A percentile compares a stretch with the other conserved stretches of the same genome.
Evolutionary conservation across 2,797 vertebrate species (phyloP).

Genomic region (Hozukius guyotensis): DNA sequence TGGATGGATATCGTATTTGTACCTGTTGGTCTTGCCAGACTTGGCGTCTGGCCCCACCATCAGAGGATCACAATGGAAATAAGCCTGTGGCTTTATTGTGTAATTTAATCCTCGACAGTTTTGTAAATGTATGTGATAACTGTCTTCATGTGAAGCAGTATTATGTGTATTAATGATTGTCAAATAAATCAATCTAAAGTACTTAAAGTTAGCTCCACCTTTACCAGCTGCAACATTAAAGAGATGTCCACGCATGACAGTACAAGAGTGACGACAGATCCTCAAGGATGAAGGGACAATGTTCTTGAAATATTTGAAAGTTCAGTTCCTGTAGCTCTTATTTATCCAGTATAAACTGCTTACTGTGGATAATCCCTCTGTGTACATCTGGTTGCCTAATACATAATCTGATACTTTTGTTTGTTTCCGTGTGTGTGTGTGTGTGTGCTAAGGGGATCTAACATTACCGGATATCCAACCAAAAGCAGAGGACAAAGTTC

Average conservation of each 20-base stretch:
- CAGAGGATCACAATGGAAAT: background rate
- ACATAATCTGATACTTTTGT: constrained; percentile 63
- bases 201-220: no score
- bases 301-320: background rate
- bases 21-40: background rate
- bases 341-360: constrained; percentile 35
- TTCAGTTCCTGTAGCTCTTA: constrained; percentile 1
- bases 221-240: background rate
- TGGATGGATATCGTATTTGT: no score
- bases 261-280: background rate
- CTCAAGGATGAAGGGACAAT: background rate
- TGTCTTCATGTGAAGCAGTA: background rate
- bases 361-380: constrained; percentile 61
- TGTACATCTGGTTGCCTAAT: constrained; percentile 58
- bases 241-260: background rate
- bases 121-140: background rate
- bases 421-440: constrained; percentile 33
- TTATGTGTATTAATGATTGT: background rate
- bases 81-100: background rate
- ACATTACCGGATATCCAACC: constrained; percentile 84
- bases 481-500: constrained; percentile 90
- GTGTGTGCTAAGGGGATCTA: constrained; percentile 84
- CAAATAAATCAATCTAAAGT: background rate
- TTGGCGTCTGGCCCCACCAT: background rate
- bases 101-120: background rate